phyloP scores from a whole-genome alignment of 2,113 vertebrate species.

The Poeciliopsis turrubarensis region DNA sequence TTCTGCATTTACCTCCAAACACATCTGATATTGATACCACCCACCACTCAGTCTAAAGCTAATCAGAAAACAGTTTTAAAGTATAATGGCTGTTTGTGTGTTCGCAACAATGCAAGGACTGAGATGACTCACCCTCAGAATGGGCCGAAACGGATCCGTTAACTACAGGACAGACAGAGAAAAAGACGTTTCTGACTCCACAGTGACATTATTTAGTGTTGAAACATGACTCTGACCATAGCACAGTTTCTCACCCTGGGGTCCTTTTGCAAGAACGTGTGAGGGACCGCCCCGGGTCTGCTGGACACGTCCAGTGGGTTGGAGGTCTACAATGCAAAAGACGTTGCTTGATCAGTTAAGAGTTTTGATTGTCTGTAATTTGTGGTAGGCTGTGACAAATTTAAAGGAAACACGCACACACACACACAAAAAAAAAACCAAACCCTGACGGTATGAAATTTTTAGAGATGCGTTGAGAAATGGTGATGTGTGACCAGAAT shows the following conservation, averaged over 20 bases:
- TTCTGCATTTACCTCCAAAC: no score
- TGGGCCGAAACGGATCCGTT: constrained; percentile 97
- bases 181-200: constrained; percentile 59
- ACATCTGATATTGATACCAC: no score
- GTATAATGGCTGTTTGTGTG: constrained; percentile 25
- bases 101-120: constrained; percentile 23
- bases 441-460: not conserved
- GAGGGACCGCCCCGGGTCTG: constrained; percentile 92
- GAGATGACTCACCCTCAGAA: constrained; percentile 91
- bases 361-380: not conserved
- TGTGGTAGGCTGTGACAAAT: not conserved
- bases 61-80: constrained; percentile 42
- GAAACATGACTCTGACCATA: not conserved
- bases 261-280: constrained; percentile 96
- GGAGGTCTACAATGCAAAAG: constrained; percentile 85
- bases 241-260: constrained; percentile 86
- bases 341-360: constrained; percentile 16
- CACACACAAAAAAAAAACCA: not conserved
- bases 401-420: not conserved
- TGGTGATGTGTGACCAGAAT: not conserved
- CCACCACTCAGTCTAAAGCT: not conserved
- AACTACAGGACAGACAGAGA: constrained; percentile 85
- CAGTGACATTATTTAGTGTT: not conserved
- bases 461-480: not conserved
- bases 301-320: constrained; percentile 94